Base-by-base conservation (phyloP, 2,797 vertebrate species). In the Gobionotothen gibberifrons region DNA sequence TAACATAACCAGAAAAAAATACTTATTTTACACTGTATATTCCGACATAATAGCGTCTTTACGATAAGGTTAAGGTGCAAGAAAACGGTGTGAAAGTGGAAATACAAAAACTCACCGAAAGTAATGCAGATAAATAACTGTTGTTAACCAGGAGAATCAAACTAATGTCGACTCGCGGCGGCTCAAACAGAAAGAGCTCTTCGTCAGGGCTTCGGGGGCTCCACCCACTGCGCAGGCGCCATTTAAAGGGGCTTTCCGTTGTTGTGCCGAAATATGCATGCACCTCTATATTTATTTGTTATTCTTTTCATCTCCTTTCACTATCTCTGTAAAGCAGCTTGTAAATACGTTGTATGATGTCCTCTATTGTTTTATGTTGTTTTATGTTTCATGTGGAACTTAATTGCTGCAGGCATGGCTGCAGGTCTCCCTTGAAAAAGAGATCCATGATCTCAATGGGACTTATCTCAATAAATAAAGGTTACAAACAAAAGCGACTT, bases 81-180 rank as follows among this genome's bases (percentile, higher is more conserved):
- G 0, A 0, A 0, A 0, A 22, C 0, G 0, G 0, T 0, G 0
- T 2, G 17, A 3, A 9, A 2, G 0, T 3, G 0, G 0, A 39
- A 14, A 17, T 0, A 0, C 0, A 0, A 10, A 1, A 22, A 89
- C 94, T 94, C 85, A 95, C 95, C 94, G 94, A 95, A 94, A 93
- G 93, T 67, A 95, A 93, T 94, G 91, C 94, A 93, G 93, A 94
- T 95, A 94, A 93, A 94, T 94, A 95, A 92, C 90, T 92, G 92
- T 92, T 87, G 76, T 88, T 67, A 88, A 92, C 84, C 85, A 79
- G 84, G 74, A 79, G 91, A 92, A 88, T 82, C 68, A 84, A 79
- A 84, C 66, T 79, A 83, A 55, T 75, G 75, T 84, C 63, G 75
- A 87, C n/a, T 74, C 70, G 66, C 40, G 63, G 72, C 59, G 81